Evolutionary conservation across 2,888 invertebrate genomes (phyloP), one percentile per base, ranked within the genome.

Genomic region (Diadegma fenestrale): DNA sequence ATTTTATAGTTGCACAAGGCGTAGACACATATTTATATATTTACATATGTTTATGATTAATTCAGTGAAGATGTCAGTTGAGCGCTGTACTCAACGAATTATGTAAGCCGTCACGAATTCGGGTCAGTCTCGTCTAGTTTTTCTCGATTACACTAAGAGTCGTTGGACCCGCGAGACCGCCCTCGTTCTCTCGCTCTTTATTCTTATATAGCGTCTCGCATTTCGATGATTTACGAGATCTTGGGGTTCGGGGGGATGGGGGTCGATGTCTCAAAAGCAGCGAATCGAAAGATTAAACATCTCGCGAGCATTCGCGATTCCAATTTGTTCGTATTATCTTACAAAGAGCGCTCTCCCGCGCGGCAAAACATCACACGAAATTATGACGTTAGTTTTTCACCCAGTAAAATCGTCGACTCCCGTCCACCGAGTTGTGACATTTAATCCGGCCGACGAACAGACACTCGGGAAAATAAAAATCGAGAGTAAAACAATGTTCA

Each of bases 171-270:
- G 69, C 48, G 33, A 75, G 45, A 75, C n/a, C 68, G 37, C 48
- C 17, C 83, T 79, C 61, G 80, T 43, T 80, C 58, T 26, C 69
- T 76, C 41, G 73, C 75, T 41, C 54, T 77, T 64, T 75, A n/a
- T n/a, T n/a, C 75, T 48, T 19, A 8, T n/a, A 58, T 0, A 37
- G 69, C 48, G 48, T 72, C 75, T 68, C 79, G 80, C 71, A 71
- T 84, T 84, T 84, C 71, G 84, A 85, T 85, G 84, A 85, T 85
- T 85, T 85, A 85, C 73, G 84, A 75, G 73, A 22, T 78, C 71
- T n/a, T 63, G 14, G 54, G 41, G 68, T 14, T 26, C 14, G n/a
- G 45, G 71, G 26, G 51, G 78, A 22, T 63, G 69, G 66, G 75
- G 73, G 58, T 68, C 68, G 19, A 58, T 68, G 54, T 68, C 54